These are phyloP conservation scores for Ctenosaura bakeri DNA, from an alignment of 2,797 vertebrate genomes.

Conservation along the genomic window DNA sequence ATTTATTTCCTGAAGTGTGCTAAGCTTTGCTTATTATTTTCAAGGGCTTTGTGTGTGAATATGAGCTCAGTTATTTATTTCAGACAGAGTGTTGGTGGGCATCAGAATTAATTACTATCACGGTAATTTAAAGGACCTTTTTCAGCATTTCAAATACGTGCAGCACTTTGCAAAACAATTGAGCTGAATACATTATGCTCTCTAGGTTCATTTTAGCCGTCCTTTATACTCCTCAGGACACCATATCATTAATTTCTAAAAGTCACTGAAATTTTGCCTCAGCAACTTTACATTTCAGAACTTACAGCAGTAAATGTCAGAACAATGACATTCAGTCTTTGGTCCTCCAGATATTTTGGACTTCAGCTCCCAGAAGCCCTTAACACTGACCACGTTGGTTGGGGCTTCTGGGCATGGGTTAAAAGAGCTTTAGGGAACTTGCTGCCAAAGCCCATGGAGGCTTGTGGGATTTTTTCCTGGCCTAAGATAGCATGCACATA, in stretches of 20 bases:
- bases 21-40: neutral
- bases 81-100: neutral
- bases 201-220: constrained; percentile 1
- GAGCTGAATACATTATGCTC: neutral
- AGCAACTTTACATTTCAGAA: neutral
- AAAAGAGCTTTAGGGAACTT: neutral
- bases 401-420: neutral
- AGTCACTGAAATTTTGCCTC: constrained; percentile 7
- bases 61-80: constrained; percentile 12
- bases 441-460: too few relatives aligned
- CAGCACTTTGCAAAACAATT: neutral
- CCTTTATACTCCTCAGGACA: neutral
- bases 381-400: neutral
- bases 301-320: too few relatives aligned
- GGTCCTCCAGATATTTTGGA: neutral
- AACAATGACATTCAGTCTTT: too few relatives aligned
- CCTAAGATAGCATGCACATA: too few relatives aligned
- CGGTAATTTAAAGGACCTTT: neutral
- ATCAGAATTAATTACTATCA: constrained; percentile 11
- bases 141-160: neutral
- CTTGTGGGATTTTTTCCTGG: too few relatives aligned
- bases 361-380: neutral
- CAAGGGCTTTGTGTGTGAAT: neutral
- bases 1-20: neutral
- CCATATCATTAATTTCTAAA: constrained; percentile 2